Percentiles rank a stretch among this genome's conserved stretches.
phyloP scores from a whole-genome alignment of 2,113 vertebrate genomes.

The Platichthys flesus region DNA sequence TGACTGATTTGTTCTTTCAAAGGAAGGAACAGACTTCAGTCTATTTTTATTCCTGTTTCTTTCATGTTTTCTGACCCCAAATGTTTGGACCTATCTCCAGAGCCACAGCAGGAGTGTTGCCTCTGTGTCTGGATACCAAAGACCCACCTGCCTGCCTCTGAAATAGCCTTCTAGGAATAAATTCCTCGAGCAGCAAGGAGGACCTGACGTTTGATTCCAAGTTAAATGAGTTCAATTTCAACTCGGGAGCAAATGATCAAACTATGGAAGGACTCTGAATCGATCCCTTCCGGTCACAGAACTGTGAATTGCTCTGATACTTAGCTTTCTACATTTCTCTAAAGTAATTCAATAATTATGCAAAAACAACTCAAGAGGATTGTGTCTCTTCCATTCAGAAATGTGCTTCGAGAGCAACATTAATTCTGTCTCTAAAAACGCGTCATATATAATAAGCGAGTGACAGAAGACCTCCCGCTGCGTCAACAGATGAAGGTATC shows the following conservation, averaged over 20 bases:
- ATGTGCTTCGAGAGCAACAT: background rate
- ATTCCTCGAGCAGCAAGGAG: slow-evolving; percentile 35
- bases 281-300: background rate
- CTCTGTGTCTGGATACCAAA: slow-evolving; percentile 71
- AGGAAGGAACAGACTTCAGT: slow-evolving; percentile 13
- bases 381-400: background rate
- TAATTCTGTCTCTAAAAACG: background rate
- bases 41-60: slow-evolving; percentile 64
- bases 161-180: slow-evolving; percentile 62
- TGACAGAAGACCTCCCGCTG: background rate
- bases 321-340: background rate
- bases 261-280: background rate
- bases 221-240: slow-evolving; percentile 14
- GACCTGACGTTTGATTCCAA: slow-evolving; percentile 5
- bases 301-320: background rate
- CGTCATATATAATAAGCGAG: background rate
- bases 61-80: slow-evolving; percentile 68
- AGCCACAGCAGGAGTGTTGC: slow-evolving; percentile 64
- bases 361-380: no score
- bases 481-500: slow-evolving; percentile 10
- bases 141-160: slow-evolving; percentile 61
- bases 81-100: slow-evolving; percentile 33
- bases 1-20: slow-evolving; percentile 2
- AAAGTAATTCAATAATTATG: background rate
- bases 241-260: background rate